Evolutionary conservation across 1,140 invertebrate species (phyloP), one percentile per base, ranked within the genome.

Genomic region (Cotesia typhae): DNA sequence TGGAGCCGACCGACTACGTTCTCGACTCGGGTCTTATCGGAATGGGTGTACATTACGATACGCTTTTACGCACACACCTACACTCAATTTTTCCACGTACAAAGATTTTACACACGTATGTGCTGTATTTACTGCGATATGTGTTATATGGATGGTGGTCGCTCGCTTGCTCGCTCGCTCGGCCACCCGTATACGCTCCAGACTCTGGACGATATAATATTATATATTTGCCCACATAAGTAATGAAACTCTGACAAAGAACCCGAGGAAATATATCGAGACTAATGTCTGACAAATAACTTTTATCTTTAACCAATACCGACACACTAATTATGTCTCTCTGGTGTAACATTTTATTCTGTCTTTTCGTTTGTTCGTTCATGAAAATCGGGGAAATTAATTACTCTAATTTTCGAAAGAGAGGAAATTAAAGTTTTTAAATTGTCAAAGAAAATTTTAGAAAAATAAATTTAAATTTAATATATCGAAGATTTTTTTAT

Each of bases 31-130:
- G 63, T 76, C 79, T 78, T 81, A 81, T 81, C 80, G 77, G 76
- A 78, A 79, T 77, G 74, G 74, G 75, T 78, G 72, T 79, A 79
- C 76, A 74, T 79, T 79, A 80, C 77, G 79, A 79, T 78, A 79
- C 74, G 71, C 74, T 60, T 73, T 72, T 67, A 68, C 66, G 41
- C 66, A 73, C 63, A 70, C 61, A 53, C 69, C 66, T 69, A 63
- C 73, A 65, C 51, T 35, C 51, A 14, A 67, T 73, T 65, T 73
- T 55, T 38, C 14, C n/a, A 7, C n/a, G 5, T 57, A 12, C 53
- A 66, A 35, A 66, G 41, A 71, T 71, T 37, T 71, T 47, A 63
- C 70, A 47, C 41, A 47, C 10, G 10, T 64, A 57, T n/a, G 9
- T 57, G 4, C n/a, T 67, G 47, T 20, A 67, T 67, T 9, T 41